Percentiles rank a stretch among this genome's conserved stretches.
Evolutionary conservation across 2,888 invertebrate species (phyloP).

Genomic region (Lasioglossum vierecki): DNA sequence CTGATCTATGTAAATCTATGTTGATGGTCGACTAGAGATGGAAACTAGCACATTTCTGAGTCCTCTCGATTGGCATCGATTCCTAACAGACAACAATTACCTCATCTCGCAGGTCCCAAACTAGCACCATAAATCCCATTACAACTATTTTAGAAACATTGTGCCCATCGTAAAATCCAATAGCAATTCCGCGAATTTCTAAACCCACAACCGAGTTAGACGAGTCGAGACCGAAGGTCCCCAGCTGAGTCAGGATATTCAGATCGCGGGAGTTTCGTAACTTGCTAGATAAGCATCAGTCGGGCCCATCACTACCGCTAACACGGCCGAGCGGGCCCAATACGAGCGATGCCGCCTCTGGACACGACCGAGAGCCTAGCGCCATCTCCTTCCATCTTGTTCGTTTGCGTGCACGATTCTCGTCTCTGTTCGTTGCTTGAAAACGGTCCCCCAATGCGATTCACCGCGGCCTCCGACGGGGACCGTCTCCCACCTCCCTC

Average conservation of each 20-base stretch:
- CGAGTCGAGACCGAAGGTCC: neutral
- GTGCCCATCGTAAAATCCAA: neutral
- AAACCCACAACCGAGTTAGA: neutral
- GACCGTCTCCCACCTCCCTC: slow-evolving; percentile 44
- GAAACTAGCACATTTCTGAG: neutral
- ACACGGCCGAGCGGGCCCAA: slow-evolving; percentile 47
- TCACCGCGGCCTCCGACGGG: slow-evolving; percentile 48
- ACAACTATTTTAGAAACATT: neutral
- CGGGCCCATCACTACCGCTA: slow-evolving; percentile 59
- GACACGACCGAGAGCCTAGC: slow-evolving; percentile 47
- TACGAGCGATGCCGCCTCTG: slow-evolving; percentile 58
- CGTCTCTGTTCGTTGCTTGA: slow-evolving; percentile 15
- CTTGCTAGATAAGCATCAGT: slow-evolving; percentile 28
- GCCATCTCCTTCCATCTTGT: slow-evolving; percentile 38
- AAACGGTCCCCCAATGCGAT: slow-evolving; percentile 47
- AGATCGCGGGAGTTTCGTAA: slow-evolving; percentile 15
- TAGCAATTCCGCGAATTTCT: neutral
- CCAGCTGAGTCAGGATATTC: slow-evolving; percentile 16
- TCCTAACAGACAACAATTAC: neutral
- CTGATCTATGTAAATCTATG: no score
- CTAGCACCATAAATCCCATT: neutral
- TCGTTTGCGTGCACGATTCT: neutral
- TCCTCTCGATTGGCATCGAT: no score
- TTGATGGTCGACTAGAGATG: neutral
- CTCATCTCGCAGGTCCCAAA: neutral